phyloP scores from a whole-genome alignment of 2,113 vertebrate genomes.

The Centropus unirufus region DNA sequence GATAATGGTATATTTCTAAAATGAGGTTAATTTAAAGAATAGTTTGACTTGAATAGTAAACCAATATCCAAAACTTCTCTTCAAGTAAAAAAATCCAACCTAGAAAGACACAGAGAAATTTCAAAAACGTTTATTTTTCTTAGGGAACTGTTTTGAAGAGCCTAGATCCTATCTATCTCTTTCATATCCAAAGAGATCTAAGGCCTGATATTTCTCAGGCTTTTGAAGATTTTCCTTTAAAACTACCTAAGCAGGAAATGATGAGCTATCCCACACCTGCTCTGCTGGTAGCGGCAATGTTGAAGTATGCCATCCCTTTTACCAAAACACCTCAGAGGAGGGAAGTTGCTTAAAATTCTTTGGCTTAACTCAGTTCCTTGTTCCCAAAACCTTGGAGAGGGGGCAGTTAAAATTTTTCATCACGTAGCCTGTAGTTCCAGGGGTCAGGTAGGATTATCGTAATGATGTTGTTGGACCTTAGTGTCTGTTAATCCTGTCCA shows the following conservation, averaged over 20 bases:
- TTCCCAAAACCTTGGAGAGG: background rate
- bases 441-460: background rate
- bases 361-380: background rate
- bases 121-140: background rate
- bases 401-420: background rate
- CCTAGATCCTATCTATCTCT: background rate
- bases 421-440: background rate
- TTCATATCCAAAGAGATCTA: background rate
- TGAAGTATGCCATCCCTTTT: background rate
- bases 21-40: background rate
- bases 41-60: background rate
- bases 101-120: background rate
- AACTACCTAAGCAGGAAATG: background rate
- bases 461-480: background rate
- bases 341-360: background rate
- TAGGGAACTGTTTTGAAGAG: background rate
- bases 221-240: background rate
- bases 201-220: background rate
- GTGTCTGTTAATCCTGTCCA: background rate
- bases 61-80: background rate
- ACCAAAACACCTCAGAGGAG: background rate
- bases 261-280: background rate
- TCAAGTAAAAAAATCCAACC: background rate
- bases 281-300: background rate
- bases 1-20: background rate